Base-by-base conservation (phyloP, 1,140 invertebrate genomes). In the Himalopsyche phryganea region DNA sequence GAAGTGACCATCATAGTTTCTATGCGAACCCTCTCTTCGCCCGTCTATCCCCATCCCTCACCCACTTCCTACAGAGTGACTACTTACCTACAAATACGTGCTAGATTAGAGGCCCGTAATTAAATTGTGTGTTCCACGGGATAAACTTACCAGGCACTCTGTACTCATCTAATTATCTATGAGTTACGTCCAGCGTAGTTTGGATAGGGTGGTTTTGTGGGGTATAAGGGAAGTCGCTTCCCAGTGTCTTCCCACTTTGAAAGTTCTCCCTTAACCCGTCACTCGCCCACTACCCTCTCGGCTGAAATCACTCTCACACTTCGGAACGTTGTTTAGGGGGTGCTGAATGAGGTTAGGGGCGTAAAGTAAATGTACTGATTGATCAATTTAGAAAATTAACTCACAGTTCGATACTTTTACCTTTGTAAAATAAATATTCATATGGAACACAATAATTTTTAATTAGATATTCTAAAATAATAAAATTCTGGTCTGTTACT, bases 101-200 rank as follows among this genome's bases (percentile, higher is more conserved):
- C 61, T 50, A 63, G 61, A 63, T 63, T 63, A 63, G 56, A 63
- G 61, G 40, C 53, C 45, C 49, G 58, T 64, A 64, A 64, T 64
- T 64, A 64, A 64, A 64, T 64, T 64, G 61, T 60, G 58, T 64
- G 61, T 64, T 64, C 61, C 61, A 62, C 53, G 58, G 58, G 61
- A 64, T 64, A 64, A 64, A 64, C 61, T 64, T 64, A 64, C 60
- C 61, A 55, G 61, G 61, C 61, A 64, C 61, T 64, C 58, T 64
- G 58, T 60, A 60, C 61, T 64, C 61, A 64, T 64, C 61, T 64
- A 64, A 64, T 64, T 64, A 64, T 64, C 53, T 60, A 64, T 46
- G 61, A 64, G 61, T 64, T 60, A 64, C 61, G 61, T 60, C 61
- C 61, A 60, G 61, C 35, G 49, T 49, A 52, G 52, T 41, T 50